phyloP scores from a whole-genome alignment of 2,113 vertebrate genomes.

The Ammospiza nelsoni region DNA sequence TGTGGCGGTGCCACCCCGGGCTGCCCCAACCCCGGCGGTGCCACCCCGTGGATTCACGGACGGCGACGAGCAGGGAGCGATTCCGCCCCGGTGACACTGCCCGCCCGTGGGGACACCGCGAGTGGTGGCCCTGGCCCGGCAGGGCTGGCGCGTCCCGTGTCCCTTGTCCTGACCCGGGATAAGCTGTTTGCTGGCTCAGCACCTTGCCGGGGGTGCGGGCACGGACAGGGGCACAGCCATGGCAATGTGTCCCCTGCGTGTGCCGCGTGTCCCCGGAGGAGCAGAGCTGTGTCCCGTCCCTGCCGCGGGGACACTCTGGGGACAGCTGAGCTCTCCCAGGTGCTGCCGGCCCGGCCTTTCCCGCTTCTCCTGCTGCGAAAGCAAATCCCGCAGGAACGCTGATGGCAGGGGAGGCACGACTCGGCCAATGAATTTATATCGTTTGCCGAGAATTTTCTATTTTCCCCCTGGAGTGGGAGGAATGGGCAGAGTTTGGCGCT shows the following conservation, averaged over 20 bases:
- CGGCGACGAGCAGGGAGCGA: not conserved
- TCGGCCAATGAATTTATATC: not conserved
- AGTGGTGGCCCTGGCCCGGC: rapidly evolving
- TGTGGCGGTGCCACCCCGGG: not conserved
- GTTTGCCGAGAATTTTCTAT: not conserved
- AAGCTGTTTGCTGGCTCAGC: not conserved
- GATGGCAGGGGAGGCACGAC: not conserved
- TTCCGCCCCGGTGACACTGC: rapidly evolving
- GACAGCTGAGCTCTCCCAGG: not conserved
- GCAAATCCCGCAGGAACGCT: not conserved
- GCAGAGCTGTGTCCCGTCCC: not conserved
- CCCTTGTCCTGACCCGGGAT: not conserved
- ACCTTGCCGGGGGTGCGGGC: not conserved
- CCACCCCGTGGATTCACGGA: not conserved
- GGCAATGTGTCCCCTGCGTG: rapidly evolving
- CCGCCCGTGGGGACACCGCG: rapidly evolving
- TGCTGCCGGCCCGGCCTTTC: not conserved
- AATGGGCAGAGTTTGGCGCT: not conserved
- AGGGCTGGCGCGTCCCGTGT: not conserved
- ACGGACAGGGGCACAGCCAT: not conserved
- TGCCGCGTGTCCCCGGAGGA: not conserved
- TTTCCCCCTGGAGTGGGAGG: rapidly evolving
- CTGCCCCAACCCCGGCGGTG: not conserved
- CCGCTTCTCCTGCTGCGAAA: not conserved
- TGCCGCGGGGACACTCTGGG: rapidly evolving